Evolutionary conservation across 2,797 vertebrate genomes (phyloP).

Genomic region (Menidia menidia): DNA sequence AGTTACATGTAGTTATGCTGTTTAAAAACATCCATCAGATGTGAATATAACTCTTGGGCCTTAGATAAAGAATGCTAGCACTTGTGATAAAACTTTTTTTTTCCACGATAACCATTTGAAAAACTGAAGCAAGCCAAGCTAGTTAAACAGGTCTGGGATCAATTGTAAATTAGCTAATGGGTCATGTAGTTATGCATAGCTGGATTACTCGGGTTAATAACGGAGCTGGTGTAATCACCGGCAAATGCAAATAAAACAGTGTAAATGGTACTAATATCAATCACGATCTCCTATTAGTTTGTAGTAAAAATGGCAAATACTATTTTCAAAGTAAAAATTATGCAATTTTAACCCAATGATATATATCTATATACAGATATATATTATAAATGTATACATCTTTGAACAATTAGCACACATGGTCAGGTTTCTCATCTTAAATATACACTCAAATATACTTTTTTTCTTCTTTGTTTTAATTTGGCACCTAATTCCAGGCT

Average conservation of each 20-base stretch:
- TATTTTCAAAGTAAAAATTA: no score
- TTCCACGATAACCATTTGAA: conserved; percentile 30
- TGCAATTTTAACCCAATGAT: neutral
- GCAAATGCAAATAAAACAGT: conserved; percentile 29
- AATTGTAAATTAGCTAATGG: conserved; percentile 39
- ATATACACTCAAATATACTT: neutral
- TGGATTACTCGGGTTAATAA: conserved; percentile 44
- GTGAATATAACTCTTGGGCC: conserved; percentile 13
- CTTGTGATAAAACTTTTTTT: conserved; percentile 18
- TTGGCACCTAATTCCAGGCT: neutral
- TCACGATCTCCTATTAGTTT: conserved; percentile 13
- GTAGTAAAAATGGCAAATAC: neutral
- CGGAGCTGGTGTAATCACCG: conserved; percentile 37
- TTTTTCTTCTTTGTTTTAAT: neutral
- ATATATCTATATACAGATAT: neutral
- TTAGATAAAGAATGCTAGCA: conserved; percentile 26
- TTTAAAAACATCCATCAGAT: conserved; percentile 49
- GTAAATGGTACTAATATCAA: conserved; percentile 23
- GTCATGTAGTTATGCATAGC: conserved; percentile 45
- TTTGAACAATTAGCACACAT: neutral
- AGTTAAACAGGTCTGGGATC: conserved; percentile 41
- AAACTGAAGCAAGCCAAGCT: conserved; percentile 24
- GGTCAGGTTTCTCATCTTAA: neutral
- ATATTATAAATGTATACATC: neutral
- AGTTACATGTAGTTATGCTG: conserved; percentile 53